Percentiles rank a stretch among this genome's conserved stretches.
These are phyloP conservation scores for Piprites chloris DNA, from an alignment of 2,113 vertebrate species.

Conservation along the genomic window DNA sequence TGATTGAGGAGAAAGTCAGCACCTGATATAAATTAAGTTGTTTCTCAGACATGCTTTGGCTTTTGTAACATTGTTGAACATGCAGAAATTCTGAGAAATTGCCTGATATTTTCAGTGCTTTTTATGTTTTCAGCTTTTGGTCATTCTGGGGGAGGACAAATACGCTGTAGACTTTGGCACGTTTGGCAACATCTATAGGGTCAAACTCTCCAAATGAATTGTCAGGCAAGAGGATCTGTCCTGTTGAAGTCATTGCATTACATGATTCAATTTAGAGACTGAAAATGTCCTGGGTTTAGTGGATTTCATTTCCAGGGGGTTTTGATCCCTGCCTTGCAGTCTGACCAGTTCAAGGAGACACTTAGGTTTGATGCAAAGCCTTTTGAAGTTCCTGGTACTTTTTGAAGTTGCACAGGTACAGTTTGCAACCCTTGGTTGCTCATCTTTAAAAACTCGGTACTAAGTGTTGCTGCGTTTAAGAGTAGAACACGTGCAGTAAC, in stretches of 20 bases:
- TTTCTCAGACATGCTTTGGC: background rate
- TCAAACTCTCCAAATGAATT: background rate
- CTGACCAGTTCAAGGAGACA: background rate
- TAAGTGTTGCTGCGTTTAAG: background rate
- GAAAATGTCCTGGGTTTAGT: background rate
- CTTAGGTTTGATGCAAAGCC: background rate
- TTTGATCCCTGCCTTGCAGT: background rate
- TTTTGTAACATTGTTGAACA: background rate
- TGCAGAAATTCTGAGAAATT: background rate
- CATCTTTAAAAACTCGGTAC: background rate
- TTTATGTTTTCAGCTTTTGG: background rate
- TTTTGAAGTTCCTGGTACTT: background rate
- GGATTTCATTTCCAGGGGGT: background rate
- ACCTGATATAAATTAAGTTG: slow-evolving; percentile 12
- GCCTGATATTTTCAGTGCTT: background rate
- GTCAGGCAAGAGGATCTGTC: background rate
- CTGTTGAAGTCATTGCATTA: background rate
- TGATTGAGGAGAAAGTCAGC: slow-evolving; percentile 14
- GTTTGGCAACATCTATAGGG: background rate
- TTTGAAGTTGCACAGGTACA: background rate
- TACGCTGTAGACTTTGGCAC: background rate
- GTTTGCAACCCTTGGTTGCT: background rate
- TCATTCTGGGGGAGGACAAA: background rate
- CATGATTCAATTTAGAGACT: background rate
- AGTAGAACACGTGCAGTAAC: background rate